Conservation (phyloP, 2,888 invertebrate genomes). For the Bhutanitis thaidina region DNA sequence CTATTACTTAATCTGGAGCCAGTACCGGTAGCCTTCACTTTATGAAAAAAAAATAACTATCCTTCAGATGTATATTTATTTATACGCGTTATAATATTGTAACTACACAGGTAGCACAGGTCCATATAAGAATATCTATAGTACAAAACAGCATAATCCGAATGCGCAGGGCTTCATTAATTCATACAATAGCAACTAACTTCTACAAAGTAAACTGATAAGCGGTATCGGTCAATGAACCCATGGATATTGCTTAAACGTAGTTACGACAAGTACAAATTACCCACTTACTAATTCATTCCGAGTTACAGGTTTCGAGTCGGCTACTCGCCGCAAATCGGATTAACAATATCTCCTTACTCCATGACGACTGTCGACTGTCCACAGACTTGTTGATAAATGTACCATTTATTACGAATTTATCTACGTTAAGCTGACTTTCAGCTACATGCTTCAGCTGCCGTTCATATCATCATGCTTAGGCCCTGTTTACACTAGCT, state of each 20-base stretch:
- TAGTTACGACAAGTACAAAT: slow-evolving; percentile 25
- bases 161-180: slow-evolving; percentile 32
- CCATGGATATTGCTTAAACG: slow-evolving; percentile 49
- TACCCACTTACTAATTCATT: slow-evolving; percentile 16
- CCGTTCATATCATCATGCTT: too few relatives aligned
- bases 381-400: slow-evolving; percentile 12
- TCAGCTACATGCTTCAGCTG: too few relatives aligned
- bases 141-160: background rate
- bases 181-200: slow-evolving; percentile 44
- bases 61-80: too few relatives aligned
- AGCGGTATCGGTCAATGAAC: slow-evolving; percentile 68
- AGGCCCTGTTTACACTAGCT: too few relatives aligned
- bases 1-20: too few relatives aligned
- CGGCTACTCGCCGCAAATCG: slow-evolving; percentile 11
- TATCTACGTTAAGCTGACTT: background rate
- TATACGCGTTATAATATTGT: too few relatives aligned
- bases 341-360: slow-evolving; percentile 16
- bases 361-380: slow-evolving; percentile 6
- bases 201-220: slow-evolving; percentile 68
- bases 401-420: slow-evolving; percentile 10
- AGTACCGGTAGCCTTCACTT: too few relatives aligned
- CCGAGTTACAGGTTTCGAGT: slow-evolving; percentile 13
- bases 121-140: background rate
- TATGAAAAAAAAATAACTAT: too few relatives aligned
- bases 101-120: too few relatives aligned